These are phyloP conservation scores for Hypomecis punctinalis DNA, from an alignment of 2,888 invertebrate genomes.

Conservation along the genomic window DNA sequence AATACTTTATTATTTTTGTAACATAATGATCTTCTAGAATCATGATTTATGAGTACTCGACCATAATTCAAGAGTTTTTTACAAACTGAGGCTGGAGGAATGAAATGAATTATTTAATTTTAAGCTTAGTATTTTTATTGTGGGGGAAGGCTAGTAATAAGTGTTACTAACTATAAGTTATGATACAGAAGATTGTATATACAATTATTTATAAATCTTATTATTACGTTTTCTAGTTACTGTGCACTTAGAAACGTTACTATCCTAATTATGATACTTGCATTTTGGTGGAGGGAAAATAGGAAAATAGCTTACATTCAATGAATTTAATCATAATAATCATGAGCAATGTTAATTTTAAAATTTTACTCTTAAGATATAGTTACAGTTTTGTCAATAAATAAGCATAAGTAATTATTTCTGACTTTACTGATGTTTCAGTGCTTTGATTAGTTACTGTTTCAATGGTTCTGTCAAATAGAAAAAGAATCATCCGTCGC, in stretches of 20 bases:
- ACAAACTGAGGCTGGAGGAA: no score
- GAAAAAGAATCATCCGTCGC: no score
- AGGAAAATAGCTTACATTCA: constrained; percentile 70
- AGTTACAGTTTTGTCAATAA: constrained; percentile 51
- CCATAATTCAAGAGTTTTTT: no score
- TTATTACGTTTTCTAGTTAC: constrained; percentile 42
- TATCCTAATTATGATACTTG: constrained; percentile 70
- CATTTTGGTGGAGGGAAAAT: constrained; percentile 77
- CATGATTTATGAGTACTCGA: no score
- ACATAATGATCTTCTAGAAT: no score
- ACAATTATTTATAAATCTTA: constrained; percentile 47
- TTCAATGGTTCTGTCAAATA: constrained; percentile 52
- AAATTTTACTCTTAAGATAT: constrained; percentile 63
- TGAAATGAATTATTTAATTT: constrained; percentile 36
- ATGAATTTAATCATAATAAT: constrained; percentile 65
- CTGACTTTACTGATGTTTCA: constrained; percentile 61
- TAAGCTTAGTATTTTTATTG: constrained; percentile 55
- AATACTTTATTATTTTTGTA: no score
- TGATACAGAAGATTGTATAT: constrained; percentile 42
- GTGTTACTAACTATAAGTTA: constrained; percentile 66
- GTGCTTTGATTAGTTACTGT: no score
- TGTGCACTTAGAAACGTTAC: constrained; percentile 57
- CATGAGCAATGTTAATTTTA: constrained; percentile 70
- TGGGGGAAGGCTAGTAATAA: constrained; percentile 62
- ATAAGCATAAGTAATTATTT: constrained; percentile 50